Percentiles rank a stretch among this genome's conserved stretches.
phyloP scores from a whole-genome alignment of 2,888 invertebrate species.

The Luperina testacea region DNA sequence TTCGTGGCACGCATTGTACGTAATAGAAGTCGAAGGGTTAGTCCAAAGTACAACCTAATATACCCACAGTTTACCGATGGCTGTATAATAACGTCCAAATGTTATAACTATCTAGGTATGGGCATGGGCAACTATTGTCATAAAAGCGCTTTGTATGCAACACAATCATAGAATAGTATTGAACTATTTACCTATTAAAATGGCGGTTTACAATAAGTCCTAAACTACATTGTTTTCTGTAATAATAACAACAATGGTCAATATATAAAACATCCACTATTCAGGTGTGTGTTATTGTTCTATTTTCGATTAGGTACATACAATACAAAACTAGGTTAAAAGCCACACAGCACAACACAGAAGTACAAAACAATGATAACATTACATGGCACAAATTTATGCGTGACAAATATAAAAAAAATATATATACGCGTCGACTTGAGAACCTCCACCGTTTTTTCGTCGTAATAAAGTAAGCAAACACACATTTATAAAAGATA shows the following conservation, averaged over 20 bases:
- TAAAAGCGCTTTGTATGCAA: background rate
- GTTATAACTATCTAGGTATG: background rate
- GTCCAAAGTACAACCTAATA: no score
- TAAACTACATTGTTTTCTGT: constrained; percentile 1
- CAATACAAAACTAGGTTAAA: no score
- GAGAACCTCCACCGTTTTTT: no score
- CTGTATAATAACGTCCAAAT: background rate
- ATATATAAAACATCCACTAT: background rate
- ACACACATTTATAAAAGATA: no score
- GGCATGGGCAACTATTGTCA: background rate
- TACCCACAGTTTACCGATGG: background rate
- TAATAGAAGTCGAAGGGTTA: no score
- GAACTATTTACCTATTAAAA: background rate
- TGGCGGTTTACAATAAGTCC: background rate
- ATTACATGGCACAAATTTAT: no score
- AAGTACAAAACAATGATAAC: no score
- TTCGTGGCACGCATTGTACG: no score
- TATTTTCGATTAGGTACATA: background rate
- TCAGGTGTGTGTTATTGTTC: constrained; percentile 1
- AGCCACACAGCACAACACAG: no score
- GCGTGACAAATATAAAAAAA: no score
- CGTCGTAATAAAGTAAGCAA: no score
- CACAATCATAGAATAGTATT: background rate
- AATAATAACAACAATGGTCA: background rate
- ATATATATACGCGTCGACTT: no score